Evolutionary conservation across 64 coral and sea anemone species (phyloP).

Genomic region (Montipora efflorescens): DNA sequence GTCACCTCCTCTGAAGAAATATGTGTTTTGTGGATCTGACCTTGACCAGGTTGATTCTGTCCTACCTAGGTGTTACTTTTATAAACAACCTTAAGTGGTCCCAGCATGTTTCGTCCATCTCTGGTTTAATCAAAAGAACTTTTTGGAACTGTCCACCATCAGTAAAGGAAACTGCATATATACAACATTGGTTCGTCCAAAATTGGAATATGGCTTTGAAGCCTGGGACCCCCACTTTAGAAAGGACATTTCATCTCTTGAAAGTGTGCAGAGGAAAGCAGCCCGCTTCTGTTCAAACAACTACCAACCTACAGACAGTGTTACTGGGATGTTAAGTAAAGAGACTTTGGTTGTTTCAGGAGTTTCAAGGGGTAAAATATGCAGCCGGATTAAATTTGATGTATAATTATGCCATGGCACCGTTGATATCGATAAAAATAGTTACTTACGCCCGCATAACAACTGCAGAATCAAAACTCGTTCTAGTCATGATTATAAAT

Average conservation of each 20-base stretch:
- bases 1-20: background rate
- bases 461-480: too few species aligned
- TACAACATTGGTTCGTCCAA: constrained; percentile 55
- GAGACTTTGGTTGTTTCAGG: constrained; percentile 54
- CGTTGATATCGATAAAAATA: background rate
- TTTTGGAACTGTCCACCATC: constrained; percentile 31
- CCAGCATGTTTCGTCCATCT: background rate
- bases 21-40: background rate
- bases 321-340: constrained; percentile 43
- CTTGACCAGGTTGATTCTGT: background rate
- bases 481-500: too few species aligned
- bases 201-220: constrained; percentile 54
- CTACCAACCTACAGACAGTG: constrained; percentile 70
- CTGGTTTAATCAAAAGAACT: background rate
- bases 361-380: constrained; percentile 36
- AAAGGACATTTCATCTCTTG: constrained; percentile 50
- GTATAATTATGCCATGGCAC: constrained; percentile 41
- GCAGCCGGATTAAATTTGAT: constrained; percentile 28
- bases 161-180: constrained; percentile 43
- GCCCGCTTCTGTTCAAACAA: constrained; percentile 70
- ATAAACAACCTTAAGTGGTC: background rate
- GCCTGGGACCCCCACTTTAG: constrained; percentile 59
- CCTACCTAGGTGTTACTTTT: background rate
- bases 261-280: constrained; percentile 69
- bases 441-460: background rate